A percentile compares a stretch with the other conserved stretches of the same genome.
phyloP scores from a whole-genome alignment of 2,113 vertebrate genomes.

The Phrynosoma platyrhinos region DNA sequence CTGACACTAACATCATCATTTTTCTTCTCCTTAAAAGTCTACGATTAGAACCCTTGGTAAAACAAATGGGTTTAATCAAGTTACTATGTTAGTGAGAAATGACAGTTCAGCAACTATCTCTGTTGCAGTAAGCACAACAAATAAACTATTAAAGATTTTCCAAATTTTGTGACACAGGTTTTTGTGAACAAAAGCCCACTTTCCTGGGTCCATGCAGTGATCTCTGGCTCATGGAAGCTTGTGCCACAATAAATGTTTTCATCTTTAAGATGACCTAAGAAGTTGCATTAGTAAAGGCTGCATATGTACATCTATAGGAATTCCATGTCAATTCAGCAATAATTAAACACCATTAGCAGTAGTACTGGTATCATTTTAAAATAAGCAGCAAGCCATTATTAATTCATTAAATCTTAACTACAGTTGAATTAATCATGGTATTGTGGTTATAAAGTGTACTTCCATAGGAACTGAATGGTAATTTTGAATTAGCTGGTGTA shows the following conservation, averaged over 20 bases:
- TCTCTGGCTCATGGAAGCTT: neutral
- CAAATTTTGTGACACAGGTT: too few relatives aligned
- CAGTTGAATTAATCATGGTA: slow-evolving; percentile 32
- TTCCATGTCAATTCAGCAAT: slow-evolving; percentile 40
- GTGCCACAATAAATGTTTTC: neutral
- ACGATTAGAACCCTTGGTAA: too few relatives aligned
- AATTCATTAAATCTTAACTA: slow-evolving; percentile 44
- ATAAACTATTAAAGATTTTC: too few relatives aligned
- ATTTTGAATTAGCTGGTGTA: slow-evolving; percentile 43
- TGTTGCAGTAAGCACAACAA: too few relatives aligned
- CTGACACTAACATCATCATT: too few relatives aligned
- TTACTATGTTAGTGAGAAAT: too few relatives aligned
- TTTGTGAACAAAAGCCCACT: too few relatives aligned
- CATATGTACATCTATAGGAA: slow-evolving; percentile 19
- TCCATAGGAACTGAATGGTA: slow-evolving; percentile 38
- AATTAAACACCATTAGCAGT: slow-evolving; percentile 49
- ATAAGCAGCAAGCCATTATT: slow-evolving; percentile 46
- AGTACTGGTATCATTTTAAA: slow-evolving; percentile 41
- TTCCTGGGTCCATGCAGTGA: too few relatives aligned
- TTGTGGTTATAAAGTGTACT: slow-evolving; percentile 31
- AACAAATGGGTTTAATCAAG: too few relatives aligned
- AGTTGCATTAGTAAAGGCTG: neutral
- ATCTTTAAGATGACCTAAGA: too few relatives aligned
- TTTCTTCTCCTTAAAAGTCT: too few relatives aligned
- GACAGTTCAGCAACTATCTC: too few relatives aligned